phyloP scores from a whole-genome alignment of 2,888 invertebrate genomes.

The Sthenelais limicola region DNA sequence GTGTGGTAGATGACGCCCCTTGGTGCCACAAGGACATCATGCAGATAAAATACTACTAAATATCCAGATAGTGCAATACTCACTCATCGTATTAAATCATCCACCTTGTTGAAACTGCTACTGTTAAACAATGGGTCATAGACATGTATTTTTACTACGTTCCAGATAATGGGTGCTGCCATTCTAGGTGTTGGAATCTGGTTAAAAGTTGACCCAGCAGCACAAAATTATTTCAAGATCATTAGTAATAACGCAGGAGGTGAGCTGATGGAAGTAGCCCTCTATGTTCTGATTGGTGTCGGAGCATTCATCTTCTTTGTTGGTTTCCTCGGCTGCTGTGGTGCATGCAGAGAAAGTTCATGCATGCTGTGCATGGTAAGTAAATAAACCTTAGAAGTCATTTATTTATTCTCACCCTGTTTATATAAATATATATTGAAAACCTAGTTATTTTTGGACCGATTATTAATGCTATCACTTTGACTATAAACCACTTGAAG shows the following conservation, averaged over 20 bases:
- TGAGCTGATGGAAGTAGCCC: slow-evolving; percentile 5
- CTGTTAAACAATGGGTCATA: too few species aligned
- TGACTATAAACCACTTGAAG: too few species aligned
- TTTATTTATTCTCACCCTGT: slow-evolving; percentile 41
- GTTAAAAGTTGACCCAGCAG: slow-evolving; percentile 30
- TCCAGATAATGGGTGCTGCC: slow-evolving; percentile 38
- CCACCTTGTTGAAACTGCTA: too few species aligned
- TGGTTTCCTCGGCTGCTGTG: slow-evolving; percentile 43
- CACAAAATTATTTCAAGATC: slow-evolving; percentile 19
- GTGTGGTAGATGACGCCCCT: too few species aligned
- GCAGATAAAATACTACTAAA: too few species aligned
- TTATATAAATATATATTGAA: slow-evolving; percentile 33
- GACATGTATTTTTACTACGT: too few species aligned
- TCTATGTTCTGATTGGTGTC: slow-evolving; percentile 31
- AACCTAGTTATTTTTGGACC: too few species aligned
- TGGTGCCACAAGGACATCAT: too few species aligned
- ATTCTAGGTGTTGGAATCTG: slow-evolving; percentile 40
- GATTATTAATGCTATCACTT: too few species aligned
- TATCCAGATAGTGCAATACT: too few species aligned
- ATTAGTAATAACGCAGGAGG: neutral
- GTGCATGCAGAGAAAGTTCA: slow-evolving; percentile 36
- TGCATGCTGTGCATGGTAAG: slow-evolving; percentile 43
- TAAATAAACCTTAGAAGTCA: too few species aligned
- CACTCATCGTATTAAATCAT: too few species aligned
- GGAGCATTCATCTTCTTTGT: slow-evolving; percentile 41